Base-by-base conservation (phyloP, 2,888 invertebrate genomes). In the Hyppa rectilinea region DNA sequence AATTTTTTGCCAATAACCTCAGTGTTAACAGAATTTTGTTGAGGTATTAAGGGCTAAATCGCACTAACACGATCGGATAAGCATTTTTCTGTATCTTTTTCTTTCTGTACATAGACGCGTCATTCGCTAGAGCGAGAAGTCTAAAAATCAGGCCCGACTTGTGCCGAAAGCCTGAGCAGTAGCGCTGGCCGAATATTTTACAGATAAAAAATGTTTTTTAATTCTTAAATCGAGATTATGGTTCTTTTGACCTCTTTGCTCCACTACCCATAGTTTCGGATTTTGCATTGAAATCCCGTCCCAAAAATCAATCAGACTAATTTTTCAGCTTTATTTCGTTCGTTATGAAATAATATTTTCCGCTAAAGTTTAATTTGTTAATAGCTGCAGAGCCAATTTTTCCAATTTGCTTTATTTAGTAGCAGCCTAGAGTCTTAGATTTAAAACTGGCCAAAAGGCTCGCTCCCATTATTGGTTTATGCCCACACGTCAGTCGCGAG, bases 51-150 rank as follows among this genome's bases (percentile, higher is more conserved):
- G 14, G 31, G 26, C 45, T n/a, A 49, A 49, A 29, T 23, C 17
- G 38, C 34, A 58, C 69, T 55, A 40, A 69, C 70, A 69, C 10
- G 67, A 38, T 40, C 40, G 70, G 31, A 58, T 58, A 38, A 56
- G 31, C n/a, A 43, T 66, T 43, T 31, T 38, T 36, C 20, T 45
- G 14, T 43, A 45, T 65, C 17, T 64, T 5, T 36, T 45, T 36
- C 45, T 47, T 61, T 47, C 29, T 47, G 45, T 65, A 34, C 26
- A 26, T 64, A 45, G n/a, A 65, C n/a, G 45, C 45, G n/a, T 36
- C 17, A 29, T 61, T 29, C 12, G 20, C 36, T 65, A 4, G 26
- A 65, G 45, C 17, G 61, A 61, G 61, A 61, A 36, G 26, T 61
- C 45, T 29, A 0, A 40, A 29, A 43, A n/a, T 40, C 2, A 0